These are phyloP conservation scores for Hirudo medicinalis DNA, from an alignment of 1,140 invertebrate genomes.

Conservation along the genomic window DNA sequence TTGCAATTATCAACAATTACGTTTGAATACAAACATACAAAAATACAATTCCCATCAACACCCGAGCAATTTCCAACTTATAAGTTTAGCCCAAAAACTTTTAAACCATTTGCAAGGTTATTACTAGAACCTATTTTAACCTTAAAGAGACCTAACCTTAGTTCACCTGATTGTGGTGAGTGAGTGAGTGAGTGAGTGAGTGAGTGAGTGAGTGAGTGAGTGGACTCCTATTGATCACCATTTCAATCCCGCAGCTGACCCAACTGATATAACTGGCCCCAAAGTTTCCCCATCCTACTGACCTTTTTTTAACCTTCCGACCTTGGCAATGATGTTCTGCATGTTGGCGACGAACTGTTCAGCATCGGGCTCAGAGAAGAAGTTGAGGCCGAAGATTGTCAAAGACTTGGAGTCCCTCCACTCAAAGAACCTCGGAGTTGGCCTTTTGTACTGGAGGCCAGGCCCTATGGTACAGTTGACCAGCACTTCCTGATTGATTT, in stretches of 20 bases:
- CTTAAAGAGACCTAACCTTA: too few species aligned
- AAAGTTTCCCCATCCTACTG: too few species aligned
- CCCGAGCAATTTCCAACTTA: too few species aligned
- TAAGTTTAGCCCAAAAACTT: too few species aligned
- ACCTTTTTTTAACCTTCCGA: too few species aligned
- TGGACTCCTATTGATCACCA: too few species aligned
- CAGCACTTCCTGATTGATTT: not conserved
- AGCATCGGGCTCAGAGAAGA: not conserved
- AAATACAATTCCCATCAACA: too few species aligned
- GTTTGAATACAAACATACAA: too few species aligned
- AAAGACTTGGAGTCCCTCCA: not conserved
- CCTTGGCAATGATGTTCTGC: not conserved
- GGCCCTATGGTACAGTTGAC: not conserved
- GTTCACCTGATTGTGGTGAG: not conserved
- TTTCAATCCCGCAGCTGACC: too few species aligned
- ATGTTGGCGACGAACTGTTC: not conserved
- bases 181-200: slow-evolving; percentile 7
- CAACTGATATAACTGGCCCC: not conserved
- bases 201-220: slow-evolving; percentile 11
- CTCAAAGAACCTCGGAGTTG: not conserved
- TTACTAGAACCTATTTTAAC: too few species aligned
- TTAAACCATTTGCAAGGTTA: too few species aligned
- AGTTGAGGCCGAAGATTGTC: not conserved
- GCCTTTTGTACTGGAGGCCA: not conserved
- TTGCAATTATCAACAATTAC: too few species aligned